These are phyloP conservation scores for Drosophila borborema DNA, from an alignment of 2,888 invertebrate genomes.

Conservation along the genomic window DNA sequence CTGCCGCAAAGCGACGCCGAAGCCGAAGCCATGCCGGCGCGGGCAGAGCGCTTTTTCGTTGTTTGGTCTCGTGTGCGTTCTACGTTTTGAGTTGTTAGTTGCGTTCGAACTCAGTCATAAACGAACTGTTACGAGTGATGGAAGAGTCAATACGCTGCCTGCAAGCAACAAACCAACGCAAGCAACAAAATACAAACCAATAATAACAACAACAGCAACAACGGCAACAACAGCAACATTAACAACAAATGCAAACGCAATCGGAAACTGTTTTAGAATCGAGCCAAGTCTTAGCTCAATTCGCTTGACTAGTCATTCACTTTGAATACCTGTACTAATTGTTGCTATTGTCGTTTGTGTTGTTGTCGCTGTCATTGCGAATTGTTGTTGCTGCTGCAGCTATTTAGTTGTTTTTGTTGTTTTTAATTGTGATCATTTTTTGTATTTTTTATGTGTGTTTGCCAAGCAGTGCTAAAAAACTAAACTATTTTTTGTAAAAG, in stretches of 20 bases:
- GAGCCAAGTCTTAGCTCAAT: conserved; percentile 17
- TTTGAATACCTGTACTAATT: conserved; percentile 35
- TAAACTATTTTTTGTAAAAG: conserved; percentile 47
- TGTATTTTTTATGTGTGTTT: neutral
- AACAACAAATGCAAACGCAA: conserved; percentile 15
- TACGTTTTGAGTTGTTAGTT: conserved; percentile 73
- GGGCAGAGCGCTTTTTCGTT: conserved; percentile 35
- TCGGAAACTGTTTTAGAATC: conserved; percentile 17
- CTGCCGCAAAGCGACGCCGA: conserved; percentile 14
- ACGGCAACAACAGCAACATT: conserved; percentile 20
- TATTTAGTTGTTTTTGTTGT: conserved; percentile 1
- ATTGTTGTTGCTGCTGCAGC: conserved; percentile 23
- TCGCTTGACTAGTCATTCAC: conserved; percentile 41
- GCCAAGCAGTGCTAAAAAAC: conserved; percentile 43
- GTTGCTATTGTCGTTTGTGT: conserved; percentile 1
- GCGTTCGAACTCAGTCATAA: conserved; percentile 82
- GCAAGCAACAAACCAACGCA: conserved; percentile 31
- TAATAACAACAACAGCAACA: conserved; percentile 23
- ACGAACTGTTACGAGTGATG: conserved; percentile 83
- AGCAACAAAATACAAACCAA: conserved; percentile 28
- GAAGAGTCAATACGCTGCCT: conserved; percentile 72
- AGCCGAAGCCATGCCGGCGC: conserved; percentile 24
- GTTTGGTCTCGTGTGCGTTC: conserved; percentile 43
- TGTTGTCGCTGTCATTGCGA: conserved; percentile 5
- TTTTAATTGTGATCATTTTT: conserved; percentile 27